Conservation (phyloP, 2,888 invertebrate species). For the Theretra japonica region DNA sequence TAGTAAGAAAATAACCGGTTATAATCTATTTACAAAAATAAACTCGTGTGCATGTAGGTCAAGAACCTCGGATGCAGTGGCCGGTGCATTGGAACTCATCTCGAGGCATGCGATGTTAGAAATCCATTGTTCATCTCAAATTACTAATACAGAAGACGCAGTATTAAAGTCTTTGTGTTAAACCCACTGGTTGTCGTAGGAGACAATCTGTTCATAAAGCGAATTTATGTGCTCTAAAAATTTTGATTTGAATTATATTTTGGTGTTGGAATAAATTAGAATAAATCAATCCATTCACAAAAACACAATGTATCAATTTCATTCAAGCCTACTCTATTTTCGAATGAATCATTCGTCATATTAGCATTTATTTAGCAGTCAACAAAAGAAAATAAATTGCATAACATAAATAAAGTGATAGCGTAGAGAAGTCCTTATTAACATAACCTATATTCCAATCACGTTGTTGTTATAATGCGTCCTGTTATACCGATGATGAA, state of each 20-base stretch:
- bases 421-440: background rate
- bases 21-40: slow-evolving; percentile 55
- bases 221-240: background rate
- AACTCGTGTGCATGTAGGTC: slow-evolving; percentile 63
- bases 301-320: background rate
- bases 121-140: slow-evolving; percentile 21
- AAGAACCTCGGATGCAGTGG: slow-evolving; percentile 62
- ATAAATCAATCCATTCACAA: background rate
- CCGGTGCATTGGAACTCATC: slow-evolving; percentile 27
- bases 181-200: background rate
- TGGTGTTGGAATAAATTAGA: background rate
- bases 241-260: background rate
- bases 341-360: background rate
- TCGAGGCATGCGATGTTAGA: slow-evolving; percentile 25
- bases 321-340: background rate
- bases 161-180: slow-evolving; percentile 1
- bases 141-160: background rate
- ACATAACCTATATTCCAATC: slow-evolving; percentile 46
- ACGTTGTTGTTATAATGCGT: slow-evolving; percentile 52
- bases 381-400: slow-evolving; percentile 1
- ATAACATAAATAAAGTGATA: background rate
- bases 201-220: background rate
- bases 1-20: slow-evolving; percentile 43
- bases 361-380: background rate
- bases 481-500: slow-evolving; percentile 49